Conservation (phyloP, 2,888 invertebrate species). For the Apodemia mormo region DNA sequence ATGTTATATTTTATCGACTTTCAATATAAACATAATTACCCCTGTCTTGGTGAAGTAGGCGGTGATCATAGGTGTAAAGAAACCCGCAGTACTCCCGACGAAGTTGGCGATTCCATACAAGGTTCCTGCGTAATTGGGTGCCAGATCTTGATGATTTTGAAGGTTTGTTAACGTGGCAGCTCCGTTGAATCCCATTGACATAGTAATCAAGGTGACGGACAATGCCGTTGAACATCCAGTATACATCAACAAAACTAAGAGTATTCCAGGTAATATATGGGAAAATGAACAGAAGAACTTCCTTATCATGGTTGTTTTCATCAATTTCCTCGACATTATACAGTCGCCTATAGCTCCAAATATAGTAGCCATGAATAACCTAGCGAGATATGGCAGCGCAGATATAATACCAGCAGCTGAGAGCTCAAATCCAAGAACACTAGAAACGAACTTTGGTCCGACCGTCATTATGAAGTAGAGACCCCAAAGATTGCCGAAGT, state of each 20-base stretch:
- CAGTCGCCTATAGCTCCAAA: conserved; percentile 87
- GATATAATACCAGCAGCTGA: conserved; percentile 87
- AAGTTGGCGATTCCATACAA: conserved; percentile 90
- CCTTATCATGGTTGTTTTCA: conserved; percentile 76
- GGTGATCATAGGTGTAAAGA: conserved; percentile 87
- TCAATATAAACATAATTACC: conserved; percentile 53
- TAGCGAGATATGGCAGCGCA: conserved; percentile 86
- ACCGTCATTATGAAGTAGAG: conserved; percentile 88
- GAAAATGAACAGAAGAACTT: conserved; percentile 85
- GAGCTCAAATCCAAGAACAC: conserved; percentile 86
- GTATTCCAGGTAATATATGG: conserved; percentile 75
- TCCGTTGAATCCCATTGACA: conserved; percentile 85
- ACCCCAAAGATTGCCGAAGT: conserved; percentile 90
- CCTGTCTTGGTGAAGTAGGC: conserved; percentile 83
- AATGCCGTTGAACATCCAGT: conserved; percentile 83
- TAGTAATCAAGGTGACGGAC: conserved; percentile 84
- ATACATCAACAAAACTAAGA: conserved; percentile 80
- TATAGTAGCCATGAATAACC: conserved; percentile 85
- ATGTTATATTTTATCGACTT: no score
- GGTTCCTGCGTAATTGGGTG: conserved; percentile 89
- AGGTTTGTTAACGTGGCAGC: conserved; percentile 83
- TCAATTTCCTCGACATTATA: conserved; percentile 67
- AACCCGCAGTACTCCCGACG: conserved; percentile 86
- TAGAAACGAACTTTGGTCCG: conserved; percentile 88
- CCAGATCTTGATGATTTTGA: conserved; percentile 87